Base-by-base conservation (phyloP, 2,113 vertebrate genomes). In the Notarius lentiginosus region DNA sequence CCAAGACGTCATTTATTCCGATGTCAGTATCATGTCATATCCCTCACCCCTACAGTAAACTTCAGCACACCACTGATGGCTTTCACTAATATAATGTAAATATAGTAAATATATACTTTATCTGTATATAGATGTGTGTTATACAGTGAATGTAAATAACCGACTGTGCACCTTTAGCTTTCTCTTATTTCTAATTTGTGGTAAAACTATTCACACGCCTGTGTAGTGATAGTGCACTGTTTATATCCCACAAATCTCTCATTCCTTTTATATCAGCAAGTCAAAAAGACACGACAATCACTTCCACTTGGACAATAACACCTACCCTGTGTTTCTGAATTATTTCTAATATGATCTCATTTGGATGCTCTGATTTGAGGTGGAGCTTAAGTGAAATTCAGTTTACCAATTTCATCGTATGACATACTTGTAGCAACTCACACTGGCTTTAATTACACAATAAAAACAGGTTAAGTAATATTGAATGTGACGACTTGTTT, bases 91-190 rank as follows among this genome's bases (percentile, higher is more conserved):
- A n/a, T 56, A 30, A 30, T 30, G n/a, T 55, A 56, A 56, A 79
- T 79, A n/a, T 79, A 30, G 76, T 79, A 79, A 79, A 79, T 79
- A 79, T 30, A 18, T 55, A 27, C 49, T 27, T 41, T 14, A 79
- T 79, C n/a, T 79, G 53, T 77, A 77, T 15, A 77, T 55, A 77
- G 24, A 3, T 56, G n/a, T 55, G 14, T 56, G 53, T 30, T 7
- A 79, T 79, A 24, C 76, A 30, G n/a, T 79, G 53, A 56, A 20
- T 79, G 53, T 79, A 79, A 79, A 79, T 56, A 79, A 58, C 51
- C 11, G 5, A 22, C 49, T 51, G 10, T 24, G 10, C 14, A 5
- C 24, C 18, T 73, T 47, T 22, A 22, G 14, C 27, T 8, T 14
- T 55, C 27, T n/a, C 8, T 11, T 11, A 11, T 47, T 20, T 73